Percentiles rank a stretch among this genome's conserved stretches.
These are phyloP conservation scores for Drosophila obscura DNA, from an alignment of 1,140 invertebrate species.

Conservation along the genomic window DNA sequence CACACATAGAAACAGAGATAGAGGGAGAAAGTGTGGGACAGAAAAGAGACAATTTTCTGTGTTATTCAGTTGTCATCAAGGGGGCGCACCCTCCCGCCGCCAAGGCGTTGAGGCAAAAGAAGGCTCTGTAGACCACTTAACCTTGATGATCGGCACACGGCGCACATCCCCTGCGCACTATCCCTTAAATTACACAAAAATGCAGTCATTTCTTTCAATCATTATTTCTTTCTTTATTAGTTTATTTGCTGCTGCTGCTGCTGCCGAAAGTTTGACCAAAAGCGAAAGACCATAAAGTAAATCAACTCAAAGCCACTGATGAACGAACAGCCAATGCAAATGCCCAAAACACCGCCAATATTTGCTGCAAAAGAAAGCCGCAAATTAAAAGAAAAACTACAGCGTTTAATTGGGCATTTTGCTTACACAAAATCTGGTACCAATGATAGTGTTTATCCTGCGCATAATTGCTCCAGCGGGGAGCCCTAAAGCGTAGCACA, in stretches of 20 bases:
- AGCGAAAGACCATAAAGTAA: constrained; percentile 63
- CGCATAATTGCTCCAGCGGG: constrained; percentile 15
- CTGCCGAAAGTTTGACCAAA: constrained; percentile 56
- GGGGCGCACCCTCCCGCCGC: constrained; percentile 13
- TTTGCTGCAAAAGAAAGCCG: constrained; percentile 33
- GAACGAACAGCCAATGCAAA: constrained; percentile 70
- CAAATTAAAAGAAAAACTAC: not conserved
- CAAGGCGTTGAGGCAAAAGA: constrained; percentile 40
- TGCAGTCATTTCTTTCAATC: constrained; percentile 24
- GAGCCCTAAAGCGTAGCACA: constrained; percentile 13
- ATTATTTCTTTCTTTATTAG: constrained; percentile 40
- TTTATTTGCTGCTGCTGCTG: constrained; percentile 29
- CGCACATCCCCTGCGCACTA: constrained; percentile 5
- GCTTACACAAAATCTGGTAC: constrained; percentile 50
- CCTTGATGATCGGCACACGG: constrained; percentile 65
- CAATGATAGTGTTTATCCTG: constrained; percentile 31
- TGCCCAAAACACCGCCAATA: constrained; percentile 60
- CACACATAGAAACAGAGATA: not conserved
- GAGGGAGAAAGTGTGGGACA: not conserved
- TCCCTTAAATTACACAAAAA: not conserved
- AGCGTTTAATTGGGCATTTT: constrained; percentile 1
- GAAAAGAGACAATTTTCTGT: constrained; percentile 15
- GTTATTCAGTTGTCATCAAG: constrained; percentile 49
- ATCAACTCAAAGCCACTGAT: constrained; percentile 69
- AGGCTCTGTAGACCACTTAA: constrained; percentile 55